Conservation (phyloP, 2,113 vertebrate genomes). For the Suricata suricatta region DNA sequence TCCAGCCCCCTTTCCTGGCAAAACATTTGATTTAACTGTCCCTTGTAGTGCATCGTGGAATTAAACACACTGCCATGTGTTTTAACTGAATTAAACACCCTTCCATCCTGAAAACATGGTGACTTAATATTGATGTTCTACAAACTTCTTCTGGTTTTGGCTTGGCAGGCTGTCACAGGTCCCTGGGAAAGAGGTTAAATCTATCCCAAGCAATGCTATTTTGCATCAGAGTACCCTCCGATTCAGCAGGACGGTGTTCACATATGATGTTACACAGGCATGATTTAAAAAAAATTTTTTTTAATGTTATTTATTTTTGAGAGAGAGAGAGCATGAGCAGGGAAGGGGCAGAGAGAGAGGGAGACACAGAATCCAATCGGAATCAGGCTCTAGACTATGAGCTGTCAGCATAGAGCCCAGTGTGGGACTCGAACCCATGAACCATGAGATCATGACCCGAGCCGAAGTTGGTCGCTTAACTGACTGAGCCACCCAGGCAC, state of each 20-base stretch:
- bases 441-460: no score
- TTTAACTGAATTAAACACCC: not conserved
- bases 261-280: constrained; percentile 31
- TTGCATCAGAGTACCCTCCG: constrained; percentile 27
- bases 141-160: not conserved
- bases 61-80: not conserved
- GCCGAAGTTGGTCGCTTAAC: no score
- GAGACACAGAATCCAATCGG: no score
- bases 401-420: no score
- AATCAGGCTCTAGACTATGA: no score
- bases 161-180: constrained; percentile 1
- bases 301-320: no score
- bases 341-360: no score
- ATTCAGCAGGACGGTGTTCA: constrained; percentile 43
- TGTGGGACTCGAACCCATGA: no score
- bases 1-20: not conserved
- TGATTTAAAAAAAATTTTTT: not conserved
- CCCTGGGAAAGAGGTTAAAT: constrained; percentile 31
- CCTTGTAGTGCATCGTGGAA: not conserved
- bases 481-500: no score
- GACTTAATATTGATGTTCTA: not conserved
- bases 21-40: constrained; percentile 34
- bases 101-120: not conserved
- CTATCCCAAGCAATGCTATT: constrained; percentile 15
- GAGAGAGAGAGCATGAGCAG: no score